Evolutionary conservation across 2,888 invertebrate genomes (phyloP).

Genomic region (Chrysodeixis includens): DNA sequence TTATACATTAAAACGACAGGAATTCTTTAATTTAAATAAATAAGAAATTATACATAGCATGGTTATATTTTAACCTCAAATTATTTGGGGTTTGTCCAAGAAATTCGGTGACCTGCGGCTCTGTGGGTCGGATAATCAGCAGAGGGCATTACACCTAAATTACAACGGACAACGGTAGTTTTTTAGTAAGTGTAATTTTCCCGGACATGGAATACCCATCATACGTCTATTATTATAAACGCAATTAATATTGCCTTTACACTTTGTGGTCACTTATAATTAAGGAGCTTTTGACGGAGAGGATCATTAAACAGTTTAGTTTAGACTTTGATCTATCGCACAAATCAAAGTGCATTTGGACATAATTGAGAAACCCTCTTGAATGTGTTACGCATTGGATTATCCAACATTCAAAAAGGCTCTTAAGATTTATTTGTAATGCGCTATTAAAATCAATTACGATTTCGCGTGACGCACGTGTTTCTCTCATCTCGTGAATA

Average conservation of each 20-base stretch:
- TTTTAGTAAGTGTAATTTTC: conserved; percentile 38
- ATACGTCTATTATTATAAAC: conserved; percentile 21
- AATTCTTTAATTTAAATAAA: conserved; percentile 32
- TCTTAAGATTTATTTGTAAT: conserved; percentile 12
- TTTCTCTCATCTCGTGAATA: conserved; percentile 21
- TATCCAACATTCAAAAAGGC: conserved; percentile 20
- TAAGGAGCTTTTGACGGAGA: conserved; percentile 18
- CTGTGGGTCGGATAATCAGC: neutral
- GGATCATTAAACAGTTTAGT: neutral
- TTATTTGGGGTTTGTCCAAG: no score
- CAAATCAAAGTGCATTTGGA: neutral
- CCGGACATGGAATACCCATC: conserved; percentile 44
- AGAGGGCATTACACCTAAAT: neutral
- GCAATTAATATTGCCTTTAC: conserved; percentile 27
- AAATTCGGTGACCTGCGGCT: neutral
- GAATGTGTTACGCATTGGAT: conserved; percentile 14
- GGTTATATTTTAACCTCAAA: conserved; percentile 2
- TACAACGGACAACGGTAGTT: neutral
- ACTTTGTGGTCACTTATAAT: conserved; percentile 28
- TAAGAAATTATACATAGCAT: conserved; percentile 13
- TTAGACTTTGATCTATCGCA: neutral
- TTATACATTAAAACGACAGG: conserved; percentile 29
- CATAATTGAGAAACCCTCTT: neutral
- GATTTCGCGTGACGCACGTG: conserved; percentile 21
- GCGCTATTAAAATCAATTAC: conserved; percentile 13